Evolutionary conservation across 2,113 vertebrate genomes (phyloP).

Genomic region (Raja brachyura): DNA sequence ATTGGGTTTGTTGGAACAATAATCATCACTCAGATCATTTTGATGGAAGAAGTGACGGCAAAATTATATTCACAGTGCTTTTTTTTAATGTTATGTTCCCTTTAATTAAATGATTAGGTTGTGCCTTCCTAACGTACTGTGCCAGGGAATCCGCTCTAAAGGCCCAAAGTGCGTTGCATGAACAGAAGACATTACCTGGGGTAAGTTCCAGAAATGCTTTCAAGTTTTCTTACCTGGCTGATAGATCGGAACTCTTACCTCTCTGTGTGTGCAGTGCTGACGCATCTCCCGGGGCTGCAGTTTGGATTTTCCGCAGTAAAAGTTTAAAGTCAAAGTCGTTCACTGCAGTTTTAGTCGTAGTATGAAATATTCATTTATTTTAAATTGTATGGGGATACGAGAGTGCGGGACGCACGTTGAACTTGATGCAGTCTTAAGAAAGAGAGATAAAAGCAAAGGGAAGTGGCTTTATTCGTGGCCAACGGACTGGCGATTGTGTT

Average conservation of each 20-base stretch:
- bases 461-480: neutral
- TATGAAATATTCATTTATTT: neutral
- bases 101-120: conserved; percentile 60
- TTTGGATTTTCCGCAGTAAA: neutral
- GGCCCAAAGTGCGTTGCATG: conserved; percentile 71
- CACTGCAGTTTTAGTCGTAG: neutral
- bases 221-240: neutral
- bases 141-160: conserved; percentile 73
- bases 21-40: neutral
- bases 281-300: neutral
- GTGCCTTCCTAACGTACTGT: conserved; percentile 75
- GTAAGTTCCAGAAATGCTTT: conserved; percentile 52
- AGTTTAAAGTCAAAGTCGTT: conserved; percentile 6
- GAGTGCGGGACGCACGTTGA: neutral
- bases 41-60: conserved; percentile 45
- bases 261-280: neutral
- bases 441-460: neutral
- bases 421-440: neutral
- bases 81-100: conserved; percentile 42
- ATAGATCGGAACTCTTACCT: neutral
- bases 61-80: conserved; percentile 36
- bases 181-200: conserved; percentile 73
- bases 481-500: neutral
- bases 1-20: neutral
- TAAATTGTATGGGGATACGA: neutral